Percentiles rank a stretch among this genome's conserved stretches.
These are phyloP conservation scores for Microhierax caerulescens DNA, from an alignment of 2,797 vertebrate species.

Conservation along the genomic window DNA sequence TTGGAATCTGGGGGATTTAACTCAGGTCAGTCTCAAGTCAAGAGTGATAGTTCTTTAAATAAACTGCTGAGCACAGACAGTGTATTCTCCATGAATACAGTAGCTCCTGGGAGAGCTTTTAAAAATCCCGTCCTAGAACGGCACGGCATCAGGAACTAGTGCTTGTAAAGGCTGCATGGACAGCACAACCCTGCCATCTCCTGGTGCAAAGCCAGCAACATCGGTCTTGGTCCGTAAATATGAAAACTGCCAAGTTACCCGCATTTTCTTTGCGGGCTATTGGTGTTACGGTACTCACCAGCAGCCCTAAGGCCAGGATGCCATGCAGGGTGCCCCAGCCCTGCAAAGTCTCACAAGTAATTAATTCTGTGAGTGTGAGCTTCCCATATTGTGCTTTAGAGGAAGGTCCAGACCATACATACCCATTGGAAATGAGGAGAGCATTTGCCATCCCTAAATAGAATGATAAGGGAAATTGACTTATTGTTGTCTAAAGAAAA, in stretches of 20 bases:
- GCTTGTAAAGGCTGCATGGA: no score
- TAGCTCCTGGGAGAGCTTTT: neutral
- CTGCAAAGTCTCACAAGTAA: neutral
- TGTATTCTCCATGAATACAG: neutral
- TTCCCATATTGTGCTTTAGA: fast-evolving
- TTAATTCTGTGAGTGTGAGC: neutral
- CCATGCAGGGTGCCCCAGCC: neutral
- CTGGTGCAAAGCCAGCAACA: neutral
- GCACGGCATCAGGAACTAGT: fast-evolving
- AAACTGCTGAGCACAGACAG: neutral
- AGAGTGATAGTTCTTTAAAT: neutral
- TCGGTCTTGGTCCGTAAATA: neutral
- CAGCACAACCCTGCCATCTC: constrained; percentile 54
- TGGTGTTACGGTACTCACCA: fast-evolving
- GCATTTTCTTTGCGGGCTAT: neutral
- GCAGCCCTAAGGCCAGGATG: neutral
- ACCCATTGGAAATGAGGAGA: neutral
- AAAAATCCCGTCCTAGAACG: neutral
- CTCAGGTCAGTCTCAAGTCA: neutral
- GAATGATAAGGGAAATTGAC: neutral
- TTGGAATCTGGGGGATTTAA: neutral
- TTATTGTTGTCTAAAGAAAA: neutral
- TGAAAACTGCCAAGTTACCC: neutral
- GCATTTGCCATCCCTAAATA: neutral
- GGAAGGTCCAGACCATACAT: neutral